Conservation (phyloP, 2,888 invertebrate genomes). For the Gisinianus flammeolus region DNA sequence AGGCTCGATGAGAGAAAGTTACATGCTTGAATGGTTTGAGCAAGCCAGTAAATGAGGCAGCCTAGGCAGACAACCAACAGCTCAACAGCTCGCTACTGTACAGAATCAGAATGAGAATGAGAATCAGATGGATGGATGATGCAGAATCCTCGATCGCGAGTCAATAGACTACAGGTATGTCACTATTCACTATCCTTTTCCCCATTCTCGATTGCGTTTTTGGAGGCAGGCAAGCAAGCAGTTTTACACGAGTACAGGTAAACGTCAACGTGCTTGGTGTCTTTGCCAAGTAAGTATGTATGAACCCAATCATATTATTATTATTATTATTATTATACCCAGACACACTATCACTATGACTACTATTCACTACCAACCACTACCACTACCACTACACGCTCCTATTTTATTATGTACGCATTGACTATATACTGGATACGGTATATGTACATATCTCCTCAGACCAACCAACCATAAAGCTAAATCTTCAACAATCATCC, state of each 20-base stretch:
- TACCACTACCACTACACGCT: no score
- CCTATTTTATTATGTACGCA: no score
- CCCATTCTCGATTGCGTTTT: background rate
- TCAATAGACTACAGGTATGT: background rate
- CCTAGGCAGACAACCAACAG: background rate
- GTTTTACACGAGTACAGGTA: background rate
- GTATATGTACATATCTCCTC: no score
- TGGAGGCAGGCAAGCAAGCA: background rate
- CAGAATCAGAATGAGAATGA: background rate
- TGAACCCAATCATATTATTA: no score
- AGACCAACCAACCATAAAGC: no score
- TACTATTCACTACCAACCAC: no score
- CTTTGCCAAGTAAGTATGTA: background rate
- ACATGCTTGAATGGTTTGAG: background rate
- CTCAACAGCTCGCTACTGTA: background rate
- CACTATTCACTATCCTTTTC: background rate
- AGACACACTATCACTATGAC: no score
- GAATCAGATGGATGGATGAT: no score
- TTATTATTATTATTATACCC: no score
- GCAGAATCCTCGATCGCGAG: no score
- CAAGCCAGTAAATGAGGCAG: no score
- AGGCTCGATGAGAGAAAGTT: constrained; percentile 52
- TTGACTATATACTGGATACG: no score
- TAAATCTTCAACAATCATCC: background rate
- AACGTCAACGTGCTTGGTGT: background rate